These are phyloP conservation scores for Vespertilio murinus DNA, from an alignment of 2,797 vertebrate genomes.

Conservation along the genomic window DNA sequence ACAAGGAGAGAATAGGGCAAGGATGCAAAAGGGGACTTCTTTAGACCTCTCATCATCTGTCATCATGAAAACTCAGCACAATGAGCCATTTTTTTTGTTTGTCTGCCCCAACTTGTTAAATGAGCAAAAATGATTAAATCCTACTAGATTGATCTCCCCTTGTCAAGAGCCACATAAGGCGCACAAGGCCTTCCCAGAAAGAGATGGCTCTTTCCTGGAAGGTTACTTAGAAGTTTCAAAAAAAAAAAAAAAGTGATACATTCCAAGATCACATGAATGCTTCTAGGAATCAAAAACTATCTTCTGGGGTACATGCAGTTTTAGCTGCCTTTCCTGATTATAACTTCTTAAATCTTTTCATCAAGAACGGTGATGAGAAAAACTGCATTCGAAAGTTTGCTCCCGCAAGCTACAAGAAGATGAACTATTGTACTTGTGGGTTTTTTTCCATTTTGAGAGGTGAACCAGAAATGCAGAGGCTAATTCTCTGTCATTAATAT, in stretches of 20 bases:
- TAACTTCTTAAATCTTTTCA: conserved; percentile 22
- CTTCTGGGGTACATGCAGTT: background rate
- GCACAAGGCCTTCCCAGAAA: background rate
- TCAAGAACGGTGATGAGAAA: background rate
- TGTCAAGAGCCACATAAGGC: background rate
- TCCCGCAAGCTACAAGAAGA: conserved; percentile 5
- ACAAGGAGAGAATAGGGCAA: background rate
- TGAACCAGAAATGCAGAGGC: conserved; percentile 40
- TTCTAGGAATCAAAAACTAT: conserved; percentile 30
- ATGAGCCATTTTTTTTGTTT: background rate
- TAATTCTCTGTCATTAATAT: conserved; percentile 63
- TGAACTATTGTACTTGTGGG: background rate
- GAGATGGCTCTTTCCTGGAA: conserved; percentile 40
- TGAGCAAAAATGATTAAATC: conserved; percentile 37
- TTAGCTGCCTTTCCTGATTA: background rate
- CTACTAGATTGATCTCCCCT: background rate
- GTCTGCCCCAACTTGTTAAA: background rate
- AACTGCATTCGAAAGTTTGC: background rate
- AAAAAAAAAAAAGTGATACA: conserved; percentile 41
- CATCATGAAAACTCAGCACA: background rate
- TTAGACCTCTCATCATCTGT: background rate
- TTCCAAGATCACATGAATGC: background rate
- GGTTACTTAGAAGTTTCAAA: conserved; percentile 20
- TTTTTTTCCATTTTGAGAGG: conserved; percentile 58
- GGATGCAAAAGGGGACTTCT: background rate